Evolutionary conservation across 2,888 invertebrate species (phyloP).

Genomic region (Stomorhina lunata): DNA sequence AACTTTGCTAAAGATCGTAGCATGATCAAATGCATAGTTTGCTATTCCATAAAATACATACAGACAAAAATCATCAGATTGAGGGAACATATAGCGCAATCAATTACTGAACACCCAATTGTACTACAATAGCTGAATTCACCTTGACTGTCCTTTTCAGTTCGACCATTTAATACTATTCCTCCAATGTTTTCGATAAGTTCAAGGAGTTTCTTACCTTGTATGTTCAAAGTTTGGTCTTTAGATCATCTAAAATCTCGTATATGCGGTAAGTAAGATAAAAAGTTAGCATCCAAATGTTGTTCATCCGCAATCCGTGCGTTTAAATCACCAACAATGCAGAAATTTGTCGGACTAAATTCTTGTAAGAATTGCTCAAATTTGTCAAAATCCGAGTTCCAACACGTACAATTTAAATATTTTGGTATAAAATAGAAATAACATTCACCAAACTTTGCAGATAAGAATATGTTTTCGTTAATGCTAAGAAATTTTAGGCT

Average conservation of each 20-base stretch:
- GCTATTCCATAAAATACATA: background rate
- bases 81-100: no score
- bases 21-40: no score
- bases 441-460: background rate
- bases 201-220: conserved; percentile 13
- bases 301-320: conserved; percentile 13
- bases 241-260: background rate
- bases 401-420: conserved; percentile 20
- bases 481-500: background rate
- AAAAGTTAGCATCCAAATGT: background rate
- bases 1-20: conserved; percentile 12
- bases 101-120: conserved; percentile 6
- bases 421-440: conserved; percentile 13
- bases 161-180: conserved; percentile 15
- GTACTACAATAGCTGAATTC: conserved; percentile 12
- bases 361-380: conserved; percentile 10
- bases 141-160: background rate
- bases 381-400: conserved; percentile 7
- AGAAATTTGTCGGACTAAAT: background rate
- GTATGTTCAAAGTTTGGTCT: background rate
- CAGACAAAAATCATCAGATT: no score
- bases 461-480: background rate
- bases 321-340: conserved; percentile 28
- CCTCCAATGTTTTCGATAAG: conserved; percentile 6
- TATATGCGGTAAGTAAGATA: background rate